Conservation (phyloP, 2,888 invertebrate genomes). For the Parnassius smintheus region DNA sequence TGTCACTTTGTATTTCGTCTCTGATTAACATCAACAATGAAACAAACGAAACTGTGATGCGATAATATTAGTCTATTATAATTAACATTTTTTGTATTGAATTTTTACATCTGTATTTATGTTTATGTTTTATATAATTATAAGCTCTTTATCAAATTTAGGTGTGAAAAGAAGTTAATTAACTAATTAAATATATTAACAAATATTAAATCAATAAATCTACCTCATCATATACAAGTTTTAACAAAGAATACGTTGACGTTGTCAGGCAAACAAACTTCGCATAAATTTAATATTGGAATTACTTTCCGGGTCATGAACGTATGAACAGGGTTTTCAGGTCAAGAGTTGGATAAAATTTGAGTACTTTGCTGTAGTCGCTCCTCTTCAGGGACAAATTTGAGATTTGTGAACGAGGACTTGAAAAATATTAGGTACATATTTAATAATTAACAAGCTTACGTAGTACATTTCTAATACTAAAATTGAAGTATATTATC, state of each 20-base stretch:
- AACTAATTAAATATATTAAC: too few relatives aligned
- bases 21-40: too few relatives aligned
- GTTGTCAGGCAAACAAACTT: constrained; percentile 1
- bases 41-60: too few relatives aligned
- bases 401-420: constrained; percentile 11
- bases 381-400: constrained; percentile 21
- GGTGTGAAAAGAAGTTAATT: too few relatives aligned
- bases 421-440: background rate
- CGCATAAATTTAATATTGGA: constrained; percentile 17
- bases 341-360: constrained; percentile 48
- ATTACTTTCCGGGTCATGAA: constrained; percentile 25
- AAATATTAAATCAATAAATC: constrained; percentile 3
- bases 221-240: background rate
- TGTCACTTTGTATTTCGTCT: too few relatives aligned
- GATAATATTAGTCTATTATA: too few relatives aligned
- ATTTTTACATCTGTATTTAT: too few relatives aligned
- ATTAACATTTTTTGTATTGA: too few relatives aligned
- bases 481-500: too few relatives aligned
- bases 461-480: too few relatives aligned
- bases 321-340: constrained; percentile 50
- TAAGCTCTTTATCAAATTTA: too few relatives aligned
- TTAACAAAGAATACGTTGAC: background rate
- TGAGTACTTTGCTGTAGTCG: constrained; percentile 19
- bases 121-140: too few relatives aligned
- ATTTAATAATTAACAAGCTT: background rate